phyloP scores from a whole-genome alignment of 1,140 invertebrate genomes.

The Drosophila pseudoobscura region DNA sequence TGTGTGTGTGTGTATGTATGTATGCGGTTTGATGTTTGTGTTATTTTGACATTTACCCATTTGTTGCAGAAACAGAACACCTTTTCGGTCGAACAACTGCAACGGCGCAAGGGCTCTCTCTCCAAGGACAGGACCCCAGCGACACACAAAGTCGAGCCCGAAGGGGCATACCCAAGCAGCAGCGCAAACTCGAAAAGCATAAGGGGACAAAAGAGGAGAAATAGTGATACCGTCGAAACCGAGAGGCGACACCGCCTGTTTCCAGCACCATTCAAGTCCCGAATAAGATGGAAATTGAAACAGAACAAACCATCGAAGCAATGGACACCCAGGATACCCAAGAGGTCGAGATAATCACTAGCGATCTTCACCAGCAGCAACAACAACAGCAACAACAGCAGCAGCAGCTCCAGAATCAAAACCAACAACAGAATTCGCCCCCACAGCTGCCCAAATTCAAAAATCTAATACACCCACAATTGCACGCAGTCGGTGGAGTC shows the following conservation, averaged over 20 bases:
- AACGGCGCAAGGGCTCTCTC: no score
- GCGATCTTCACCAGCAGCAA: conserved; percentile 70
- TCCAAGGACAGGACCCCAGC: no score
- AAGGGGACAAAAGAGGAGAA: no score
- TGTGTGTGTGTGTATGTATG: no score
- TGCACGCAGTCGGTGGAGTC: conserved; percentile 41
- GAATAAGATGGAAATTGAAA: conserved; percentile 83
- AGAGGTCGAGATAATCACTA: conserved; percentile 79
- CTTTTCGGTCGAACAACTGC: no score
- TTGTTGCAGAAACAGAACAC: no score
- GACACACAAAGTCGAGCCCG: no score
- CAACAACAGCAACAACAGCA: conserved; percentile 63
- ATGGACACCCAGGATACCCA: conserved; percentile 83
- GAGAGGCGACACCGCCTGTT: conserved; percentile 4
- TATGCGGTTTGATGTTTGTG: no score
- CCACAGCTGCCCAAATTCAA: conserved; percentile 73
- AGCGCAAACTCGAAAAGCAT: conserved; percentile 6
- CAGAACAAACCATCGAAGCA: conserved; percentile 82
- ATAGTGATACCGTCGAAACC: not conserved
- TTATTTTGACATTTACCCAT: no score
- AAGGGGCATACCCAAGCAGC: not conserved
- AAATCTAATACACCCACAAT: conserved; percentile 64
- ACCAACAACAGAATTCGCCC: conserved; percentile 68
- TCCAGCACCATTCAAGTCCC: conserved; percentile 57
- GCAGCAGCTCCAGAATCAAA: conserved; percentile 51